A percentile compares a stretch with the other conserved stretches of the same genome.
Evolutionary conservation across 2,113 vertebrate species (phyloP).

Genomic region (Istiophorus platypterus): DNA sequence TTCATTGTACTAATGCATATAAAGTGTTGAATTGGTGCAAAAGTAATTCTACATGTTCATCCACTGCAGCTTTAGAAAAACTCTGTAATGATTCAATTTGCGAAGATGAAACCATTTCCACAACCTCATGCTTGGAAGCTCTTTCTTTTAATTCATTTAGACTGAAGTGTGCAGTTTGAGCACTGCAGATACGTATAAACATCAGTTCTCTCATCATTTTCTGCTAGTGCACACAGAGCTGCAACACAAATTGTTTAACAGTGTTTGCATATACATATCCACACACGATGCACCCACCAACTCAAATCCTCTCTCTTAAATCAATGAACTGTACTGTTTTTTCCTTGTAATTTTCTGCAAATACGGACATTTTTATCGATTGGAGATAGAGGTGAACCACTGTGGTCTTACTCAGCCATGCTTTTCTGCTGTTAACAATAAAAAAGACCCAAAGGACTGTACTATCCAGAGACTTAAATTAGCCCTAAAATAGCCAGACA

Average conservation of each 20-base stretch:
- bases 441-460: slow-evolving; percentile 23
- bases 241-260: neutral
- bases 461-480: slow-evolving; percentile 40
- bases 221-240: slow-evolving; percentile 12
- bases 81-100: slow-evolving; percentile 60
- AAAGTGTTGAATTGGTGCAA: slow-evolving; percentile 42
- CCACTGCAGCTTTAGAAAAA: slow-evolving; percentile 43
- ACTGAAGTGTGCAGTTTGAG: slow-evolving; percentile 26
- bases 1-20: slow-evolving; percentile 37
- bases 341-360: slow-evolving; percentile 50
- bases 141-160: slow-evolving; percentile 32
- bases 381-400: slow-evolving; percentile 18
- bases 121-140: slow-evolving; percentile 35
- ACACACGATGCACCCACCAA: slow-evolving; percentile 5
- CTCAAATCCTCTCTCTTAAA: slow-evolving; percentile 15
- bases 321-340: slow-evolving; percentile 28
- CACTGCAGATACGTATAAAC: slow-evolving; percentile 23
- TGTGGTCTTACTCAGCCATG: slow-evolving; percentile 47
- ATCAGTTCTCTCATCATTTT: slow-evolving; percentile 5
- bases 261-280: slow-evolving; percentile 9
- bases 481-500: slow-evolving; percentile 38
- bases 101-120: slow-evolving; percentile 52
- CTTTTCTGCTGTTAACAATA: slow-evolving; percentile 36
- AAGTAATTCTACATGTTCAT: slow-evolving; percentile 38
- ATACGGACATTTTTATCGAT: slow-evolving; percentile 54